phyloP scores from a whole-genome alignment of 2,113 vertebrate genomes.

The Buteo buteo region DNA sequence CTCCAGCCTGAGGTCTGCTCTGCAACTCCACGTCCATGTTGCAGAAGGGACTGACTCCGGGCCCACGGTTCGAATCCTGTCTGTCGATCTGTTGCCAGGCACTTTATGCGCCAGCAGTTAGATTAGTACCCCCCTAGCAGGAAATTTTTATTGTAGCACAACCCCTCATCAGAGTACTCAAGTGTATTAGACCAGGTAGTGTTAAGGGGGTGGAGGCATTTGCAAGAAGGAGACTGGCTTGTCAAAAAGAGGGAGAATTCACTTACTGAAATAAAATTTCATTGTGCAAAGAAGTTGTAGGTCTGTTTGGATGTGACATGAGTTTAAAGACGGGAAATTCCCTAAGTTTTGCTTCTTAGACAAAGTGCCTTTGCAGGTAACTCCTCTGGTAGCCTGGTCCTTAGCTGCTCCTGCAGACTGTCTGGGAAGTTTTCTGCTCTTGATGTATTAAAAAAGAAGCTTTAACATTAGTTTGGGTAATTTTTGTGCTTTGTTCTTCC shows the following conservation, averaged over 20 bases:
- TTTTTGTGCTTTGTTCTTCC: background rate
- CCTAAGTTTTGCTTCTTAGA: background rate
- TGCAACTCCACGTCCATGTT: accelerated
- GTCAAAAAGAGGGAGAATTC: background rate
- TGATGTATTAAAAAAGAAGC: background rate
- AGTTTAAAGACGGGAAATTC: background rate
- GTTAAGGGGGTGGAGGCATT: background rate
- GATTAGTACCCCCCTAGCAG: background rate
- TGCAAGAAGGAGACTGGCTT: background rate
- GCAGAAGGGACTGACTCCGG: background rate
- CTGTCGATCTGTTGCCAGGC: background rate
- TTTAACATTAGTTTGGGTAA: background rate
- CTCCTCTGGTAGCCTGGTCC: background rate
- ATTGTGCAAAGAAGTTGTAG: background rate
- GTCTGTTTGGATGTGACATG: background rate
- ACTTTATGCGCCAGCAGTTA: accelerated
- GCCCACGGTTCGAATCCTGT: background rate
- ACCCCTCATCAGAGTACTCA: background rate
- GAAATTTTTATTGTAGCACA: background rate
- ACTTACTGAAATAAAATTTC: background rate
- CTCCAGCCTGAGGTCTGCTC: background rate
- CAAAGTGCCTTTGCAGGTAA: background rate
- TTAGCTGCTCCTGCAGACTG: background rate
- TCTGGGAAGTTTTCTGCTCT: background rate
- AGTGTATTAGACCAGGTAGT: background rate